Conservation (phyloP, 2,113 vertebrate species). For the Tringa solitaria region DNA sequence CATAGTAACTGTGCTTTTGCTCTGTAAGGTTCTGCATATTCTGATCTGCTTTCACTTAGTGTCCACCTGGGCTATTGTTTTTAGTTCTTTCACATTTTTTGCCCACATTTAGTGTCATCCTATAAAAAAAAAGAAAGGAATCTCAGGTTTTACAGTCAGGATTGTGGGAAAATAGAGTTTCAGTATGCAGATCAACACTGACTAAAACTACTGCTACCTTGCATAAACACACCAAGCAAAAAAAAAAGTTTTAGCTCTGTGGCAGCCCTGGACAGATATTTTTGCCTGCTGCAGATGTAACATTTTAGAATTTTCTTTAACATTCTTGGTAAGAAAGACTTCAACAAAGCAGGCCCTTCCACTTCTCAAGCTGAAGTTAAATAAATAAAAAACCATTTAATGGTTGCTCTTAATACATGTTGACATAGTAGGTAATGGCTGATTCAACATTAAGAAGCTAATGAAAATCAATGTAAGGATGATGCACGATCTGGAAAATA, state of each 20-base stretch:
- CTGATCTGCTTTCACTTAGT: not conserved
- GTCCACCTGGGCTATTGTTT: not conserved
- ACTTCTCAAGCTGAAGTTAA: not conserved
- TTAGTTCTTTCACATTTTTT: not conserved
- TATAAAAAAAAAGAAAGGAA: not conserved
- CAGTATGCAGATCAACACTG: not conserved
- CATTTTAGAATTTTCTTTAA: not conserved
- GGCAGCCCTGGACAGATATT: not conserved
- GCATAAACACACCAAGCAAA: not conserved
- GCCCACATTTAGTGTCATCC: not conserved
- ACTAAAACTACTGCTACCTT: not conserved
- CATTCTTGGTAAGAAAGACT: not conserved
- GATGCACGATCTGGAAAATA: not conserved
- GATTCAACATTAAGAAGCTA: slow-evolving; percentile 6
- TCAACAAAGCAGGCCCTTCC: not conserved
- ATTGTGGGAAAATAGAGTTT: not conserved
- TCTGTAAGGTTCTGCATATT: not conserved
- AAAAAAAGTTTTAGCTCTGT: not conserved
- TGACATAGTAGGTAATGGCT: slow-evolving; percentile 18
- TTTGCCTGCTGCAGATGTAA: not conserved
- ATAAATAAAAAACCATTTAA: slow-evolving; percentile 45
- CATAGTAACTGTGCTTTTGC: not conserved
- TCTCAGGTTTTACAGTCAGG: not conserved
- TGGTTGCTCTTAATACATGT: slow-evolving; percentile 13
- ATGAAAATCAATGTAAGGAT: slow-evolving; percentile 30